These are phyloP conservation scores for Hippasteria phrygiana DNA, from an alignment of 53 echinoderm and acorn worm genomes.

Conservation along the genomic window DNA sequence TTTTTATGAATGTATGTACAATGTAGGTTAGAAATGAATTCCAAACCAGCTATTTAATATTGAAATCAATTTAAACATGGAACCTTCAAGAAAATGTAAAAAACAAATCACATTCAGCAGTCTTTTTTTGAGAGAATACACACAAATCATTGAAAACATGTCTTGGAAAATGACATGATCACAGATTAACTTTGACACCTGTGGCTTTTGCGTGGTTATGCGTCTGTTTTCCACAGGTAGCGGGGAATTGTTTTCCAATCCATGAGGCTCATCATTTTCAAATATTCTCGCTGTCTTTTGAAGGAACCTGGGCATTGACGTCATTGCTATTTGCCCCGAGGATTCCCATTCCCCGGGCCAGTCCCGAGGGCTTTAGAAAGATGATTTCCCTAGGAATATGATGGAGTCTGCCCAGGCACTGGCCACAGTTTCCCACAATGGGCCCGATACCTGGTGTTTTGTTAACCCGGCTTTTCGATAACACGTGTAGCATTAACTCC, in stretches of 20 bases:
- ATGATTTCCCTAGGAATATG: slow-evolving; percentile 60
- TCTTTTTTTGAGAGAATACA: too few species aligned
- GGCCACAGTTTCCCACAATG: neutral
- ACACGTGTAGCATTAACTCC: neutral
- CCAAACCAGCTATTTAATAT: too few species aligned
- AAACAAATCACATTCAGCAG: too few species aligned
- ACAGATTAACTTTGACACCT: too few species aligned
- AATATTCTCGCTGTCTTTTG: neutral
- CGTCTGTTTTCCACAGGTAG: neutral
- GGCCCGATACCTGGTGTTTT: neutral
- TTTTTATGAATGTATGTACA: too few species aligned
- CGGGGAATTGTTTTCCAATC: neutral
- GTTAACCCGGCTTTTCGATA: neutral
- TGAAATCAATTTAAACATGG: too few species aligned
- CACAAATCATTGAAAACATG: too few species aligned
- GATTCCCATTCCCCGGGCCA: neutral
- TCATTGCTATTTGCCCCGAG: slow-evolving; percentile 29
- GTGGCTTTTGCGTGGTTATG: neutral
- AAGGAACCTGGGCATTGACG: slow-evolving; percentile 41
- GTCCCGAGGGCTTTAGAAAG: slow-evolving; percentile 4
- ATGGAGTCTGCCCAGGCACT: neutral
- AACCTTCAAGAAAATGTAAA: too few species aligned
- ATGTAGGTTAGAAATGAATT: too few species aligned
- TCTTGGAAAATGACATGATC: too few species aligned
- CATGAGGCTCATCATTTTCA: neutral